Evolutionary conservation across 2,888 invertebrate genomes (phyloP).

Genomic region (Lobophora halterata): DNA sequence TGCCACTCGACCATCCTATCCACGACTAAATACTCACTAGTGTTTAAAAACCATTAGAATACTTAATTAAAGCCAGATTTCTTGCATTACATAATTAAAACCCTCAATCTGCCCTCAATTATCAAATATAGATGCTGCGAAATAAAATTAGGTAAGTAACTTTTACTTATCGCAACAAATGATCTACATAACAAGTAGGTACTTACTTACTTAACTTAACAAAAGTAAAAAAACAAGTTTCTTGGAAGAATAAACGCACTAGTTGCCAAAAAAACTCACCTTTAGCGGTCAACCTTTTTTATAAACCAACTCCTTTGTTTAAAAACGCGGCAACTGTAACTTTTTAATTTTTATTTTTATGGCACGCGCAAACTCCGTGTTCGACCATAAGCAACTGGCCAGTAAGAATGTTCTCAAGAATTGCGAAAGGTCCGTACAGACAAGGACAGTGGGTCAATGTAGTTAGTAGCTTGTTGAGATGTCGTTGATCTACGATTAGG

Average conservation of each 20-base stretch:
- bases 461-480: constrained; percentile 11
- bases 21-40: no score
- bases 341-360: constrained; percentile 14
- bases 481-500: constrained; percentile 13
- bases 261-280: constrained; percentile 19
- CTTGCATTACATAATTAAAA: no score
- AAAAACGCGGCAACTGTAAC: constrained; percentile 14
- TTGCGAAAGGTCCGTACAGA: constrained; percentile 9
- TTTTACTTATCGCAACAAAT: no score
- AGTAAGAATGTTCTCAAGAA: constrained; percentile 14
- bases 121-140: no score
- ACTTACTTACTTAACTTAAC: no score
- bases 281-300: constrained; percentile 12
- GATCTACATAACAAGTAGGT: no score
- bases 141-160: no score
- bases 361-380: constrained; percentile 11
- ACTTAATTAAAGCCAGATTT: no score
- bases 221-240: not conserved
- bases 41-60: no score
- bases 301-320: constrained; percentile 16
- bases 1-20: no score
- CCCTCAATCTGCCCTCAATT: no score
- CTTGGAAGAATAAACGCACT: not conserved
- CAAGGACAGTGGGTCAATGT: constrained; percentile 20
- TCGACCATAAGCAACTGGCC: constrained; percentile 17